A percentile compares a stretch with the other conserved stretches of the same genome.
Conservation (phyloP, 2,888 invertebrate genomes). For the Clivina fossor region DNA sequence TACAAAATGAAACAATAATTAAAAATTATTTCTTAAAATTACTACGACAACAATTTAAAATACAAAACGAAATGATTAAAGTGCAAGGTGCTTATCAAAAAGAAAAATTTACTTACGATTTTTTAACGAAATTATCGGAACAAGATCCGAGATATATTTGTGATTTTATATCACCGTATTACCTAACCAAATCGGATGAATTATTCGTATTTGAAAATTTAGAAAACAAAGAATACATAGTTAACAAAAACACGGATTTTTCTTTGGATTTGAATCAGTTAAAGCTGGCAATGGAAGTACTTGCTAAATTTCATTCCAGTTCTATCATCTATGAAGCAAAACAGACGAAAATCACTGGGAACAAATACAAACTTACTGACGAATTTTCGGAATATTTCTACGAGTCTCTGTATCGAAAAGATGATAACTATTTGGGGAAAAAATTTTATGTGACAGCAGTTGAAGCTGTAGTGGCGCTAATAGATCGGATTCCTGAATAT, state of each 20-base stretch:
- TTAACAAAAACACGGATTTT: constrained; percentile 23
- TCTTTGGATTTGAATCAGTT: constrained; percentile 40
- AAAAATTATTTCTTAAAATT: constrained; percentile 7
- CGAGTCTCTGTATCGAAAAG: constrained; percentile 51
- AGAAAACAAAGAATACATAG: constrained; percentile 40
- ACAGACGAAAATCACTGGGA: constrained; percentile 36
- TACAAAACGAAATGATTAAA: constrained; percentile 14
- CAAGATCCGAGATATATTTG: constrained; percentile 12
- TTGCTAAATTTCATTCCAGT: constrained; percentile 46
- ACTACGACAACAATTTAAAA: constrained; percentile 1
- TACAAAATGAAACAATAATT: not conserved
- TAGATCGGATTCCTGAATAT: constrained; percentile 40
- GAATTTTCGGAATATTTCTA: constrained; percentile 44
- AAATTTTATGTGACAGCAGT: constrained; percentile 43
- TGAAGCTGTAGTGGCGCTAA: constrained; percentile 43
- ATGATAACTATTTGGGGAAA: constrained; percentile 42
- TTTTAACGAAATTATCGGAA: constrained; percentile 26
- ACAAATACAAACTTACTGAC: constrained; percentile 41
- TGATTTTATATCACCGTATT: constrained; percentile 47
- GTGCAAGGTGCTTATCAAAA: constrained; percentile 24
- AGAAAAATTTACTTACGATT: constrained; percentile 34
- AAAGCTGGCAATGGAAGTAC: constrained; percentile 36
- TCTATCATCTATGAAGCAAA: constrained; percentile 47
- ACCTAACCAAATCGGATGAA: constrained; percentile 45
- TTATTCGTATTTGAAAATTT: constrained; percentile 52